A percentile compares a stretch with the other conserved stretches of the same genome.
phyloP scores from a whole-genome alignment of 2,888 invertebrate genomes.

The Craniophora ligustri region DNA sequence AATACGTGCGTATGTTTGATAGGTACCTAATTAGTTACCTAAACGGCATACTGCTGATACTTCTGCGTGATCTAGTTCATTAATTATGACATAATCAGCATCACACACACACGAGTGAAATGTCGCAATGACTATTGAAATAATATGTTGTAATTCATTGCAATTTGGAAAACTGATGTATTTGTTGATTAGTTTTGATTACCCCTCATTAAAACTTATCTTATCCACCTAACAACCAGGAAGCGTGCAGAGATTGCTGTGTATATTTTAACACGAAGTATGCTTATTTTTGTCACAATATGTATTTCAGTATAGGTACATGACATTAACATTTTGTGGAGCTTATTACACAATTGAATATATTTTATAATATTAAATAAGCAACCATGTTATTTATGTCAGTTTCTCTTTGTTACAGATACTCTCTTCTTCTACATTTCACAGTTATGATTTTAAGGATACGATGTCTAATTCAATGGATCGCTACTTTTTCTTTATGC shows the following conservation, averaged over 20 bases:
- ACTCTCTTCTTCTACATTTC: conserved; percentile 59
- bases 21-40: conserved; percentile 19
- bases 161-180: neutral
- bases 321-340: too few relatives aligned
- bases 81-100: conserved; percentile 20
- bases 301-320: too few relatives aligned
- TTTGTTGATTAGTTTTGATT: too few relatives aligned
- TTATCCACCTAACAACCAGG: too few relatives aligned
- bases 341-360: too few relatives aligned
- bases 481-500: conserved; percentile 60
- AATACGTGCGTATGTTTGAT: conserved; percentile 33
- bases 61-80: conserved; percentile 19
- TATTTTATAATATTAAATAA: too few relatives aligned
- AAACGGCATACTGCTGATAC: conserved; percentile 11
- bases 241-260: too few relatives aligned
- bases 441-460: conserved; percentile 82
- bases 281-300: too few relatives aligned
- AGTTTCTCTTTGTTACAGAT: conserved; percentile 71
- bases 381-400: neutral
- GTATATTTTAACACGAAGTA: too few relatives aligned
- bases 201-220: too few relatives aligned
- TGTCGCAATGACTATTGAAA: conserved; percentile 1
- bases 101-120: conserved; percentile 1
- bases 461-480: conserved; percentile 76
- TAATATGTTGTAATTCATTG: neutral